phyloP scores from a whole-genome alignment of 2,888 invertebrate species.

The Exephanes ischioxanthus region DNA sequence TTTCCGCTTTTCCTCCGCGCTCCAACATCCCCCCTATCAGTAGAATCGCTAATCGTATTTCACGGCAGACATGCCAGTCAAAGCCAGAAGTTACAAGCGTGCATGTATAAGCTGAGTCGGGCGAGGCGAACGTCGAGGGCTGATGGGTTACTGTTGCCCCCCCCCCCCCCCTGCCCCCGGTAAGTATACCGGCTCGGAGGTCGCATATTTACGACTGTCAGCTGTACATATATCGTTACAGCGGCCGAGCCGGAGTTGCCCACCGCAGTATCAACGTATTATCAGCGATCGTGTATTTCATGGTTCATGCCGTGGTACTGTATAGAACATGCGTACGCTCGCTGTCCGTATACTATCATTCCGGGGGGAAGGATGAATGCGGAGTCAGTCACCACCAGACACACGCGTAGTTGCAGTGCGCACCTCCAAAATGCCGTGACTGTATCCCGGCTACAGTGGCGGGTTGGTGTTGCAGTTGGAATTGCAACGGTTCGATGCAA shows the following conservation, averaged over 20 bases:
- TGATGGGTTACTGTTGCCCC: constrained; percentile 15
- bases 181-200: constrained; percentile 51
- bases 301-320: constrained; percentile 33
- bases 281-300: constrained; percentile 64
- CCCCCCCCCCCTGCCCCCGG: background rate
- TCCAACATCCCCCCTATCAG: constrained; percentile 51
- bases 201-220: constrained; percentile 65
- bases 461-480: constrained; percentile 3
- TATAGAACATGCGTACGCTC: constrained; percentile 3
- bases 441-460: background rate
- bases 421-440: constrained; percentile 16
- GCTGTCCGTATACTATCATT: background rate
- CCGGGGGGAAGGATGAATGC: constrained; percentile 14
- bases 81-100: constrained; percentile 62
- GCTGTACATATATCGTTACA: constrained; percentile 61
- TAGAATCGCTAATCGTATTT: constrained; percentile 68
- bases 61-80: constrained; percentile 68
- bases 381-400: constrained; percentile 42
- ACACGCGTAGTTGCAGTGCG: background rate
- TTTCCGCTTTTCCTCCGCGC: constrained; percentile 10
- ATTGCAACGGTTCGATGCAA: constrained; percentile 39
- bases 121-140: constrained; percentile 45
- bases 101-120: constrained; percentile 43
- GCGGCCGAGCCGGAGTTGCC: constrained; percentile 33
- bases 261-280: constrained; percentile 57